Conservation (phyloP, 2,113 vertebrate genomes). For the Phaetusa simplex region DNA sequence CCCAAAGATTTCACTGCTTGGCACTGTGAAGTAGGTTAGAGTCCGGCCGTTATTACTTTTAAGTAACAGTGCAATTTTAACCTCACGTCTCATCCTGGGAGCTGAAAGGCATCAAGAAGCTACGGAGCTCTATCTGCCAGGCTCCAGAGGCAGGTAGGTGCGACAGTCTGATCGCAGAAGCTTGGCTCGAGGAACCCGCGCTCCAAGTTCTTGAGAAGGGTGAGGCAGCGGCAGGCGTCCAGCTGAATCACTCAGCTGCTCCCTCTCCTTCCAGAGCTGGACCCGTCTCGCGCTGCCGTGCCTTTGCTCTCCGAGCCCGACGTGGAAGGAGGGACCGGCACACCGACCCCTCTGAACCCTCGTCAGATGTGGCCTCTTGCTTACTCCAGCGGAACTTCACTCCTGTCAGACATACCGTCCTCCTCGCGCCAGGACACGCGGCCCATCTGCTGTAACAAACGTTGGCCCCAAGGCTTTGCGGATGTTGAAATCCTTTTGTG, state of each 20-base stretch:
- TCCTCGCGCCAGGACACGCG: not conserved
- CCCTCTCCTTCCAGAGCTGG: not conserved
- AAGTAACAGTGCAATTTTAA: not conserved
- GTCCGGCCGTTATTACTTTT: not conserved
- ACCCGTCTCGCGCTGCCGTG: accelerated
- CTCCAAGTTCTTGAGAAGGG: not conserved
- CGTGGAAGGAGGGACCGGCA: no score
- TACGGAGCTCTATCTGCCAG: accelerated
- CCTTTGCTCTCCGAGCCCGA: not conserved
- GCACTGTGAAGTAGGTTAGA: not conserved
- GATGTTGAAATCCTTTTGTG: not conserved
- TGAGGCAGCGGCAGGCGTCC: not conserved
- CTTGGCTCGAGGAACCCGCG: accelerated
- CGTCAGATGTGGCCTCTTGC: not conserved
- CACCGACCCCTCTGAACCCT: not conserved
- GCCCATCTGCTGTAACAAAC: not conserved
- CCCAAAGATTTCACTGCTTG: no score
- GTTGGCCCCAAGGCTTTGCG: accelerated
- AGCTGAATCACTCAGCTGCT: not conserved
- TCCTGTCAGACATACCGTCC: accelerated
- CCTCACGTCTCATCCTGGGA: not conserved
- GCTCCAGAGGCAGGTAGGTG: not conserved
- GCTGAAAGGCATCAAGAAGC: not conserved
- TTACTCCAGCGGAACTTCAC: not conserved
- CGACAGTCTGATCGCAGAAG: not conserved